Base-by-base conservation (phyloP, 64 coral and sea anemone genomes). In the Hydrozoanthus tunicans region DNA sequence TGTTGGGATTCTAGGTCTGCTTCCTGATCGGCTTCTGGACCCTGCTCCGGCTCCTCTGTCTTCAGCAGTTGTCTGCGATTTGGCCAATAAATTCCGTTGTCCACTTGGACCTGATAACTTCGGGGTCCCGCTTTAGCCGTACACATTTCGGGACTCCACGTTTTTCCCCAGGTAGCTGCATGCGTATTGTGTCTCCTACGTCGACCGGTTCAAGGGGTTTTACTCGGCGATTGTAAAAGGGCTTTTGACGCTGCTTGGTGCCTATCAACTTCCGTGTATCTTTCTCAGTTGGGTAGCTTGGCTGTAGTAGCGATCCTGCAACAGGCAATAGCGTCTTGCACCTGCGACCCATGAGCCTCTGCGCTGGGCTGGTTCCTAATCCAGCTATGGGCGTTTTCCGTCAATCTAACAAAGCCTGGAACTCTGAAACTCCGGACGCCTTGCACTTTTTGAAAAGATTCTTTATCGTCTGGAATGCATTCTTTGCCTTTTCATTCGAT, bases 401-500 rank as follows among this genome's bases (percentile, higher is more conserved):
- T 56, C 56, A 80, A 56, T 80, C 56, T 60, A 80, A 61, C 57
- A 59, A 54, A 5, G 77, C 56, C 15, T 20, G 56, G 13, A 58
- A 79, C 56, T 79, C 73, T 0, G 51, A 77, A 0, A 77, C 73
- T 53, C 71, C 24, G 27, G 71, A 32, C 23, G 71, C 71, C 32
- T 78, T 78, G 76, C 52, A 78, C 8, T 79, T 79, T 51, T 11
- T 79, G 77, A 79, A 79, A 58, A 20, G 54, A 53, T 20, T 7
- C 12, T 79, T 79, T 53, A 59, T 53, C 51, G 56, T 79, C 53
- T 79, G 53, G 32, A 56, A 53, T 3, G 77, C 55, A 79, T 58
- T n/a, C 56, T 79, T 9, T 58, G 77, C 77, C 32, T 79, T 79
- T 79, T 9, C 12, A 79, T 58, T 79, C 14, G 54, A 79, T 14